Evolutionary conservation across 2,888 invertebrate species (phyloP).

Genomic region (Chrysolina haemoptera): DNA sequence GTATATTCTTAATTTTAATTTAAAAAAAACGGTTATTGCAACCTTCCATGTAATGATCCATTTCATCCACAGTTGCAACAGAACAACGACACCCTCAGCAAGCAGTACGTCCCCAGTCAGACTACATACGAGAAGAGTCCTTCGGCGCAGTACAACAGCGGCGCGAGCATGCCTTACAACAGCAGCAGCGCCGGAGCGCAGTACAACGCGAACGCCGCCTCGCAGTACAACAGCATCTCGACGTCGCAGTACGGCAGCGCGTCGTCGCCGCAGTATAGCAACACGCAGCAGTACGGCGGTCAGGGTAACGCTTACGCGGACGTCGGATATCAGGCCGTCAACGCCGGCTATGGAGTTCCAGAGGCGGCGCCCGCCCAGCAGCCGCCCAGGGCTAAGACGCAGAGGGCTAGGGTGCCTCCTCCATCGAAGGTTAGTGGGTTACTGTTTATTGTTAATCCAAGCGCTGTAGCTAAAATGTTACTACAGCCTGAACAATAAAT

Average conservation of each 20-base stretch:
- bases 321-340: constrained; percentile 46
- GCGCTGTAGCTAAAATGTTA: too few species aligned
- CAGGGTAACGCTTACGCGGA: constrained; percentile 49
- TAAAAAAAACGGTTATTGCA: neutral
- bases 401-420: constrained; percentile 84
- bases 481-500: too few species aligned
- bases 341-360: constrained; percentile 50
- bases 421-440: constrained; percentile 87
- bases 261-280: constrained; percentile 30
- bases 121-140: constrained; percentile 42
- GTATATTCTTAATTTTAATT: too few species aligned
- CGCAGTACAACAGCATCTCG: constrained; percentile 37
- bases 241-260: constrained; percentile 48
- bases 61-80: constrained; percentile 70
- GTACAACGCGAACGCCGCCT: constrained; percentile 34
- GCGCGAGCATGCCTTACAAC: constrained; percentile 29
- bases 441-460: too few species aligned
- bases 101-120: constrained; percentile 59
- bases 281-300: constrained; percentile 49
- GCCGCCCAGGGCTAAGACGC: constrained; percentile 75
- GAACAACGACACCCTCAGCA: constrained; percentile 65
- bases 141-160: constrained; percentile 28
- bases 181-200: constrained; percentile 48
- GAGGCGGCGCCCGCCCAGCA: constrained; percentile 58
- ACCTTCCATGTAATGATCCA: neutral